Conservation (phyloP, 1,140 invertebrate species). For the Hycleus phaleratus region DNA sequence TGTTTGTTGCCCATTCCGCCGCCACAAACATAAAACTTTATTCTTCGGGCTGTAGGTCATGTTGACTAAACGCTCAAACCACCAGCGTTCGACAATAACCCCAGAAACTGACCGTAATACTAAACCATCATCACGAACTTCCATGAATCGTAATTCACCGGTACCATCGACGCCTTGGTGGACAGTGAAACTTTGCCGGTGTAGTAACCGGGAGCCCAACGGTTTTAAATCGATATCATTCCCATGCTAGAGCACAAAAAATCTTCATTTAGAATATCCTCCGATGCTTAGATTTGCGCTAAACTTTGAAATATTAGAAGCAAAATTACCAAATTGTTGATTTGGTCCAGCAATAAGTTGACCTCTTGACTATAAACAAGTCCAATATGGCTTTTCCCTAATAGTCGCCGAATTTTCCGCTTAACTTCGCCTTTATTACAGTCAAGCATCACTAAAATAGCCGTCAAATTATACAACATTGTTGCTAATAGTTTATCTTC, state of each 20-base stretch:
- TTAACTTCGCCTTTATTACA: conserved; percentile 80
- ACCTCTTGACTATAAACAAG: conserved; percentile 96
- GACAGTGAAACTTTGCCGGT: conserved; percentile 96
- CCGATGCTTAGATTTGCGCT: not conserved
- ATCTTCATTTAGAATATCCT: no score
- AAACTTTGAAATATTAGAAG: not conserved
- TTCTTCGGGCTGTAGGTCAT: conserved; percentile 99
- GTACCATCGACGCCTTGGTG: conserved; percentile 87
- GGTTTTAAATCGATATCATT: conserved; percentile 97
- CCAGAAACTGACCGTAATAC: conserved; percentile 77
- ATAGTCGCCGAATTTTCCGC: conserved; percentile 83
- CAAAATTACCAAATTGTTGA: conserved; percentile 79
- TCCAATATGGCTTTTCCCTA: conserved; percentile 98
- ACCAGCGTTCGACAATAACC: conserved; percentile 95
- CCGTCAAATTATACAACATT: conserved; percentile 92
- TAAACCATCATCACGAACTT: conserved; percentile 96
- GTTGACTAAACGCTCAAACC: conserved; percentile 97
- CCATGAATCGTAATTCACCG: conserved; percentile 91
- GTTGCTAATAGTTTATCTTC: conserved; percentile 94
- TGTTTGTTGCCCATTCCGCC: conserved; percentile 79
- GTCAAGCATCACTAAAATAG: conserved; percentile 92
- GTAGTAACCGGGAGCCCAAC: conserved; percentile 80
- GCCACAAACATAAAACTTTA: conserved; percentile 93
- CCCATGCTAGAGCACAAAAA: conserved; percentile 52
- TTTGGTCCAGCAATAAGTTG: conserved; percentile 91